Base-by-base conservation (phyloP, 2,113 vertebrate species). In the Notarius lentiginosus region DNA sequence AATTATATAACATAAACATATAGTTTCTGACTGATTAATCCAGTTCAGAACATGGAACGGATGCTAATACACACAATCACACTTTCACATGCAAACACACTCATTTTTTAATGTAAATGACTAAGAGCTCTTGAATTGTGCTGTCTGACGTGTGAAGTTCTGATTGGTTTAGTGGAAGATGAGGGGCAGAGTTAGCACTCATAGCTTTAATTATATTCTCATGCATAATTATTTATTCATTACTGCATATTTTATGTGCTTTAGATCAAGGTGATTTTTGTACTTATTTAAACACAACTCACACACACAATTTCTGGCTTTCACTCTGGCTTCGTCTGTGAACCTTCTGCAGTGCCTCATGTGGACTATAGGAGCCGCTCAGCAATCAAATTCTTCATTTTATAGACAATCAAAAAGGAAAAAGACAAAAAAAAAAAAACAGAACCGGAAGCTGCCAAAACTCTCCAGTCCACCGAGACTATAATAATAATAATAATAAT, bases 341-440 rank as follows among this genome's bases (percentile, higher is more conserved):
- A 68, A 22, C 65, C 34, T 63, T 41, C n/a, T 76, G 85, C 66
- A 84, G 47, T 87, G 55, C 70, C 83, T 65, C n/a, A 22, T 60
- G 77, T 76, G 72, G 60, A 66, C 84, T 61, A 63, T 24, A 80
- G 89, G 75, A 34, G 80, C 86, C 17, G 56, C 55, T 83, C 41
- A 66, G 75, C 55, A 14, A 41, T 86, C 24, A 80, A 84, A 83
- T 18, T 30, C 15, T 70, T 66, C 49, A 53, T 72, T 85, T 49
- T 61, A 77, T n/a, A 88, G 63, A 88, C 82, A 84, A 84, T 84
- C 87, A 84, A 47, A n/a, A 24, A 14, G 27, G 18, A 55, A 49
- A 49, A 75, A 75, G 8, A 7, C 14, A 73, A 20, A 34, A 12
- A 12, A 4, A 65, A 68, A 75, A 41, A 17, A 4, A 51, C 80